Base-by-base conservation (phyloP, 2,888 invertebrate genomes). In the Polylopha cassiicola region DNA sequence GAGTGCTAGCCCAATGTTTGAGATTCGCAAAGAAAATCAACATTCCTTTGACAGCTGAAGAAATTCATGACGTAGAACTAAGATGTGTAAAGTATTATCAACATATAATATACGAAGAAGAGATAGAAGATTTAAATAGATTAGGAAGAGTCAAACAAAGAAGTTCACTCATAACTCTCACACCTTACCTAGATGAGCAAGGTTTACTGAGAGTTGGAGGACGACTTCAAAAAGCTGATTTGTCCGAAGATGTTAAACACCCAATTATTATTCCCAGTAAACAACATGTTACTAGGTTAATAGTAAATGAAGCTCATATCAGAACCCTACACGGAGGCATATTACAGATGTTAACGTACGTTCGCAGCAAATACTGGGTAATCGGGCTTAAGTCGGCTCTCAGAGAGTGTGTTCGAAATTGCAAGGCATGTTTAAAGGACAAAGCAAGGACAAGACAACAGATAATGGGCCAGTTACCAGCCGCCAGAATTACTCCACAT, bases 181-280 rank as follows among this genome's bases (percentile, higher is more conserved):
- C 26, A 11, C 44, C 47, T 7, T 43, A 39, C 20, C 18, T 47
- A 22, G 44, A 50, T 22, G 18, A 26, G 1, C 14, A 43, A 3
- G 45, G 33, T 2, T 21, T 43, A 6, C 14, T 49, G 6, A 37
- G 44, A 33, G 43, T 46, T 4, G 46, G 46, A 20, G 47, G 50
- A 6, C 31, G 47, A 4, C 22, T 49, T 8, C 34, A 39, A 11
- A 36, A 43, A 17, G 17, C 44, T 1, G 4, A 16, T 1, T 7
- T 43, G n/a, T 3, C 18, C 3, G 14, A 30, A 16, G 21, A 44
- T 13, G 22, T 15, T 6, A 50, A 46, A 33, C 48, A 50, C 8
- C 48, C 50, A 11, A 41, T 46, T 18, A 32, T 51, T 3, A 42
- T 51, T 29, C 48, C 44, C 4, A 2, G 30, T 1, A 41, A 33